Percentiles rank a stretch among this genome's conserved stretches.
These are phyloP conservation scores for Tapirus indicus DNA, from an alignment of 2,797 vertebrate genomes.

Conservation along the genomic window DNA sequence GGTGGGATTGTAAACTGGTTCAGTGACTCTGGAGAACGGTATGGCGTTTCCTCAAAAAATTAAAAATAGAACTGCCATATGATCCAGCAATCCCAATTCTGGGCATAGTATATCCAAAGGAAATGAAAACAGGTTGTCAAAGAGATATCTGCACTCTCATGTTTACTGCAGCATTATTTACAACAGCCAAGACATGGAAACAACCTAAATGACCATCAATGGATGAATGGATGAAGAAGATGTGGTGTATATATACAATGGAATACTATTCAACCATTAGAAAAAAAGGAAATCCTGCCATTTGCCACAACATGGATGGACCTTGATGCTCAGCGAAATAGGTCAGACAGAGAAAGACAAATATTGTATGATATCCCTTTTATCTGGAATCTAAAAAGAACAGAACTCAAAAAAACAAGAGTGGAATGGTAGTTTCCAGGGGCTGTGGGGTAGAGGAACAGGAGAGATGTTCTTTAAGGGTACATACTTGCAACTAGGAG, in stretches of 20 bases:
- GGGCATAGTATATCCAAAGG: background rate
- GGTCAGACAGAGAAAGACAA: background rate
- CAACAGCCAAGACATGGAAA: background rate
- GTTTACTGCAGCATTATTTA: background rate
- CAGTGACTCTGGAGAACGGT: background rate
- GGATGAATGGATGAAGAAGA: background rate
- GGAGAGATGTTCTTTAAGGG: background rate
- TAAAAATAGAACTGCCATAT: background rate
- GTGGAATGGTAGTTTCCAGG: background rate
- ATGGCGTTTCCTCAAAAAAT: background rate
- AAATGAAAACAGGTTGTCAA: background rate
- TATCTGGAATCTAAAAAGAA: background rate
- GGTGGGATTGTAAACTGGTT: background rate
- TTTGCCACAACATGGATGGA: background rate
- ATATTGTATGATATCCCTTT: background rate
- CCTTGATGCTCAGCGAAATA: no score
- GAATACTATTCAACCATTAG: background rate
- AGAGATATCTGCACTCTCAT: background rate
- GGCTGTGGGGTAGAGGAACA: background rate
- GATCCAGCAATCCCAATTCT: background rate
- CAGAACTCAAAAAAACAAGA: background rate
- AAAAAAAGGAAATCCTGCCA: background rate
- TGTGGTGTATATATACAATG: accelerated
- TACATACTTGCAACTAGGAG: background rate
- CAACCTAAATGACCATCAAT: background rate